Percentiles rank a stretch among this genome's conserved stretches.
These are phyloP conservation scores for Daboia siamensis DNA, from an alignment of 2,113 vertebrate genomes.

Conservation along the genomic window DNA sequence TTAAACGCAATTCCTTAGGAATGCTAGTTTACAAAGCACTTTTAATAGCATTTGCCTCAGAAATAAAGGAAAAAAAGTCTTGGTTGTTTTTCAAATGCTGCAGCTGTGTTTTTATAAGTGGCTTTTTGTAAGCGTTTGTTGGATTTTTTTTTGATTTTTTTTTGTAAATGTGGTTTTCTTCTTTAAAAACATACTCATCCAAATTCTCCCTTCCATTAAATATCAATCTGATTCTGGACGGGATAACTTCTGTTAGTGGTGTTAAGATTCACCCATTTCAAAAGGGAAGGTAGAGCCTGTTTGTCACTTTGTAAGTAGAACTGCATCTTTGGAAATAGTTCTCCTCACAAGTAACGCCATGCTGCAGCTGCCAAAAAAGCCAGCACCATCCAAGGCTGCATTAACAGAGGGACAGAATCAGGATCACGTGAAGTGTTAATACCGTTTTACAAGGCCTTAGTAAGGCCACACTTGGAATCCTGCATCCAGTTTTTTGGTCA, in stretches of 20 bases:
- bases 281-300: background rate
- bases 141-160: too few species aligned
- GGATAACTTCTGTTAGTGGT: background rate
- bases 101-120: background rate
- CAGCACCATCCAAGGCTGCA: background rate
- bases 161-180: background rate
- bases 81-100: background rate
- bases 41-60: background rate
- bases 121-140: background rate
- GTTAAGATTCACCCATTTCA: too few species aligned
- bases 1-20: background rate
- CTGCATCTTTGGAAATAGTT: background rate
- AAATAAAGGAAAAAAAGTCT: background rate
- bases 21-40: background rate
- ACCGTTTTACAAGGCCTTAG: background rate
- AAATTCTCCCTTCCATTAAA: background rate
- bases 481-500: background rate
- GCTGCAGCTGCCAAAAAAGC: background rate
- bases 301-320: background rate
- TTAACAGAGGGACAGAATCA: background rate
- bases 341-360: background rate
- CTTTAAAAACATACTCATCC: background rate
- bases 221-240: background rate
- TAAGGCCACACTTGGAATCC: background rate
- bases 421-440: accelerated